Evolutionary conservation across 2,113 vertebrate species (phyloP).

Genomic region (Madoqua kirkii): DNA sequence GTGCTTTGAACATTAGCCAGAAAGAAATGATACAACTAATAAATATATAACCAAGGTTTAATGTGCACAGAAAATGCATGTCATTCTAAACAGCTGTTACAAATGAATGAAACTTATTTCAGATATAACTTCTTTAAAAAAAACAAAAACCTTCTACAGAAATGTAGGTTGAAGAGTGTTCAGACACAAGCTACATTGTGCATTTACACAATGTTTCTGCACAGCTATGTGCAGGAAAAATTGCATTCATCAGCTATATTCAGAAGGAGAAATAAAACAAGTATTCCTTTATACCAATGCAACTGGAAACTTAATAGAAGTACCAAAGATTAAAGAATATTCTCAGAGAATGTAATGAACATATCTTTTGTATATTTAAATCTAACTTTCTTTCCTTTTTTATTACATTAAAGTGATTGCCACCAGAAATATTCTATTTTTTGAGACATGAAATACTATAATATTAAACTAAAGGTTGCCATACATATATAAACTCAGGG

Average conservation of each 20-base stretch:
- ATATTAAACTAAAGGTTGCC: conserved; percentile 5
- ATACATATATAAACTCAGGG: not conserved
- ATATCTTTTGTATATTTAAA: not conserved
- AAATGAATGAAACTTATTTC: not conserved
- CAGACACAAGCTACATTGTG: not conserved
- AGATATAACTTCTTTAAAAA: not conserved
- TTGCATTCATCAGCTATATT: not conserved
- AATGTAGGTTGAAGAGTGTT: not conserved
- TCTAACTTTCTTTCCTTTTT: not conserved
- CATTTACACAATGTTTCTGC: not conserved
- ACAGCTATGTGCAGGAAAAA: not conserved
- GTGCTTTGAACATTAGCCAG: not conserved
- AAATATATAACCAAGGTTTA: not conserved
- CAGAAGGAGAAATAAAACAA: not conserved
- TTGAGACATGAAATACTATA: not conserved
- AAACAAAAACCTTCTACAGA: not conserved
- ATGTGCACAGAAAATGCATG: not conserved
- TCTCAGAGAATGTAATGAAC: not conserved
- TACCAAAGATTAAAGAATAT: not conserved
- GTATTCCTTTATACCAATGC: not conserved
- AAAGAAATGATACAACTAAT: not conserved
- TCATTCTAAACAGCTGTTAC: not conserved
- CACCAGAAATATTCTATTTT: not conserved
- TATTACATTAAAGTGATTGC: not conserved
- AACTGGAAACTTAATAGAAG: not conserved